Base-by-base conservation (phyloP, 2,888 invertebrate species). In the Acrobasis consociella region DNA sequence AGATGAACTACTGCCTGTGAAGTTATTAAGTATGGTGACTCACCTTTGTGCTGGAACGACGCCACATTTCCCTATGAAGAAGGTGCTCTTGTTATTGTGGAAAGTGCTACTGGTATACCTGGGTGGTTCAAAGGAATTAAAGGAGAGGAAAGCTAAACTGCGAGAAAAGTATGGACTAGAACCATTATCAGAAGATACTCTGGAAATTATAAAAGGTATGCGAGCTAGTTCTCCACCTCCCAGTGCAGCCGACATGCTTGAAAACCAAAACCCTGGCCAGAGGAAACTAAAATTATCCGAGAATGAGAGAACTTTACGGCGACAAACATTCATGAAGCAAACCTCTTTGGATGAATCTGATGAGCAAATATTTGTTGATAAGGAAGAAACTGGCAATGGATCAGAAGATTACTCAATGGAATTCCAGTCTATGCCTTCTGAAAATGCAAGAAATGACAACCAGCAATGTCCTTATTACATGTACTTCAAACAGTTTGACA, bases 21-120 rank as follows among this genome's bases (percentile, higher is more conserved):
- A 98, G 78, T 93, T 99, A 61, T 94, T 99, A 65, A 96, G 97
- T 69, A 99, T 99, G 99, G 97, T 99, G 38, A 98, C 98, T 42
- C 95, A 97, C 72, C 98, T 99, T 82, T 99, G 99, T 88, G 97
- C 98, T 73, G 99, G 99, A 0, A 96, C 96, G 37, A 97, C 98
- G 8, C 98, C 99, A 16, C 99, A 99, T 91, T 99, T 98, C 89
- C 99, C 99, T 3, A 99, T 99, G 95, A 99, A 99, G 85, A 99
- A 99, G 91, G 97, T 99, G 10, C 93, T 99, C 16, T 91, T 99
- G 58, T 91, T 99, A 16, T 85, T 99, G 1, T 99, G 99, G 99
- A 99, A 99, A 92, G 94, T 98, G 10, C 95, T 99, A 64, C 93
- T 99, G 60, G 95, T 99, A 2, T 96, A 97, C 13, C 92, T 99